phyloP scores from a whole-genome alignment of 2,888 invertebrate species.

The Monopis laevigella region DNA sequence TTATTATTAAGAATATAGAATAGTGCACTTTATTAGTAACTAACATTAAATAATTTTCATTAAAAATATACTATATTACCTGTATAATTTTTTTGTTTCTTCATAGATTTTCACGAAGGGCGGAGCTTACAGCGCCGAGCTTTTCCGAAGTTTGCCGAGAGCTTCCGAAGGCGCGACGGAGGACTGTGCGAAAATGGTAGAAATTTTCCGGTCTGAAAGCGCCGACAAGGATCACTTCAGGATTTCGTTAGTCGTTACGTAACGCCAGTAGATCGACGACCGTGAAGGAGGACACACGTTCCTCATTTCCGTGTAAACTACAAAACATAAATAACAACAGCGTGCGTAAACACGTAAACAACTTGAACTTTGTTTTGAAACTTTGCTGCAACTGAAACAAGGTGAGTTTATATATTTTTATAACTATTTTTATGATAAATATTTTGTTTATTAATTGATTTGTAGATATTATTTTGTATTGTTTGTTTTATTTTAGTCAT shows the following conservation, averaged over 20 bases:
- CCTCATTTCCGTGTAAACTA: constrained; percentile 20
- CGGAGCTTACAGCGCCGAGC: constrained; percentile 36
- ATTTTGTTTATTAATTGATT: not conserved
- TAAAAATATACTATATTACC: too few relatives aligned
- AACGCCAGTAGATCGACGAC: constrained; percentile 49
- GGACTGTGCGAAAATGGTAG: constrained; percentile 39
- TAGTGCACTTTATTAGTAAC: too few relatives aligned
- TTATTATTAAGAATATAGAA: too few relatives aligned
- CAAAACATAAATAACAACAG: constrained; percentile 60
- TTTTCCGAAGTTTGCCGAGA: constrained; percentile 41
- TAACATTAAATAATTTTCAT: too few relatives aligned
- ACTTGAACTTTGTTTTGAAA: constrained; percentile 20
- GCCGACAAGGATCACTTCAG: constrained; percentile 43
- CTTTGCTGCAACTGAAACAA: not conserved
- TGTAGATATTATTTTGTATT: not conserved
- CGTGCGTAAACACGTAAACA: constrained; percentile 60
- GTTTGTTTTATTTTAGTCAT: too few relatives aligned
- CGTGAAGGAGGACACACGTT: constrained; percentile 37
- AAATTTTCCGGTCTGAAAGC: constrained; percentile 26
- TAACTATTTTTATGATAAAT: not conserved
- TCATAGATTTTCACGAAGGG: too few relatives aligned
- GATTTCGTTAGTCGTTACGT: constrained; percentile 60
- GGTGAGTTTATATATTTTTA: constrained; percentile 2
- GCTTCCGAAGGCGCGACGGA: constrained; percentile 29
- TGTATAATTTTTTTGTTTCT: too few relatives aligned